Evolutionary conservation across 2,888 invertebrate genomes (phyloP).

Genomic region (Cephus sareptanus): DNA sequence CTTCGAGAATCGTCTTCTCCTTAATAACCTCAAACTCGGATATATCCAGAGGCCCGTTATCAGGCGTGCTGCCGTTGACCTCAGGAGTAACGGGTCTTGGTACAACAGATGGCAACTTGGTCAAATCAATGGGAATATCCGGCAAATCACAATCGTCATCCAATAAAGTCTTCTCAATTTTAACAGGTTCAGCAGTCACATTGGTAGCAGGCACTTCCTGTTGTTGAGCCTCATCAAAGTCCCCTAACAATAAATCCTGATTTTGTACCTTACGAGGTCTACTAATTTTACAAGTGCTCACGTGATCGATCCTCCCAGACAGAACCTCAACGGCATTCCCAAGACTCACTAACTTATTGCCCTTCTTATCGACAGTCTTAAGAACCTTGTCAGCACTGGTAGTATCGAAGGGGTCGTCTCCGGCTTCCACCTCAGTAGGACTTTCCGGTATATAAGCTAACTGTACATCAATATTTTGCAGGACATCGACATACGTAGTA

Average conservation of each 20-base stretch:
- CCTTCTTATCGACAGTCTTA: constrained; percentile 77
- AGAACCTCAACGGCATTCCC: constrained; percentile 90
- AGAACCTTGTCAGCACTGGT: constrained; percentile 87
- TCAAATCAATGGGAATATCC: constrained; percentile 79
- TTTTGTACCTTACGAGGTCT: constrained; percentile 42
- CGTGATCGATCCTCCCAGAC: constrained; percentile 84
- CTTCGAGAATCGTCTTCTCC: constrained; percentile 57
- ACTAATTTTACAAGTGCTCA: constrained; percentile 65
- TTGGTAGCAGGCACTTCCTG: not conserved
- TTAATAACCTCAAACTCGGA: constrained; percentile 69
- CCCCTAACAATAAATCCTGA: constrained; percentile 74
- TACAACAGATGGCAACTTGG: constrained; percentile 55
- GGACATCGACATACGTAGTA: constrained; percentile 87
- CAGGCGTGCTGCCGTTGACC: constrained; percentile 15
- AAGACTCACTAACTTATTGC: constrained; percentile 83
- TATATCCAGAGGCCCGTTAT: constrained; percentile 52
- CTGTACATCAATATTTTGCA: constrained; percentile 87
- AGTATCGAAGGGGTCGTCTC: constrained; percentile 89
- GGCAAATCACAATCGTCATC: constrained; percentile 79
- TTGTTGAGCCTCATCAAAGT: constrained; percentile 66
- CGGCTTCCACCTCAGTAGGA: constrained; percentile 78
- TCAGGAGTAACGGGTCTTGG: constrained; percentile 48
- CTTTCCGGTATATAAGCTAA: constrained; percentile 89
- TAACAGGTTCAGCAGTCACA: constrained; percentile 37
- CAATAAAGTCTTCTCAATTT: constrained; percentile 73